phyloP scores from a whole-genome alignment of 2,797 vertebrate species.

The Ctenosaura bakeri region DNA sequence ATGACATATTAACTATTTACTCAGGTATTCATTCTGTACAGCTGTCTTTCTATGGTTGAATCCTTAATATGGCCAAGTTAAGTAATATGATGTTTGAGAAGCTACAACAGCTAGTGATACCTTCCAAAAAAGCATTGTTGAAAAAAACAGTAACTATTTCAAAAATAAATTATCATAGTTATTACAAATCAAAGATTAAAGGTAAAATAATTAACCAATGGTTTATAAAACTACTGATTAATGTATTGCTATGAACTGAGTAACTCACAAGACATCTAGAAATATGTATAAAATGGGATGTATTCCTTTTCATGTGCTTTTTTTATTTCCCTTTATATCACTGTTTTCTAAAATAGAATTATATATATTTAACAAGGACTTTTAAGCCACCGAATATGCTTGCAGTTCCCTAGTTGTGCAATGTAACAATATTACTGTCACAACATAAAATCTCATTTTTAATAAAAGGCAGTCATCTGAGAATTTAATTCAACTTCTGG shows the following conservation, averaged over 20 bases:
- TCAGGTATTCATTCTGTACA: neutral
- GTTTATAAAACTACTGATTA: conserved; percentile 10
- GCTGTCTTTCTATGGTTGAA: neutral
- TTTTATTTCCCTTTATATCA: neutral
- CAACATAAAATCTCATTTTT: neutral
- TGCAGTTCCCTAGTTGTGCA: conserved; percentile 1
- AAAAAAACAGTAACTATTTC: conserved; percentile 35
- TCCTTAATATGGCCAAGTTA: neutral
- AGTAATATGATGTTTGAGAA: neutral
- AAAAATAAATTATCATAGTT: conserved; percentile 13
- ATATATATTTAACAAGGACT: neutral
- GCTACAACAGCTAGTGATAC: neutral
- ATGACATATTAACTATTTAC: neutral
- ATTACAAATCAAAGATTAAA: neutral
- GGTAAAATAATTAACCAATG: neutral
- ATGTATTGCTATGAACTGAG: neutral
- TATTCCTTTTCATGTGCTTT: fast-evolving
- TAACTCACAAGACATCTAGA: neutral
- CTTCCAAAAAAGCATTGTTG: neutral
- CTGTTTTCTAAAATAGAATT: conserved; percentile 2
- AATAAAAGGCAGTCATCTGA: conserved; percentile 1
- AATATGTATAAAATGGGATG: neutral
- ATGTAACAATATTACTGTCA: conserved; percentile 6
- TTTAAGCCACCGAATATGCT: neutral
- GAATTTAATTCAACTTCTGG: neutral